Percentiles rank a stretch among this genome's conserved stretches.
phyloP scores from a whole-genome alignment of 2,797 vertebrate species.

The Prunella strophiata region DNA sequence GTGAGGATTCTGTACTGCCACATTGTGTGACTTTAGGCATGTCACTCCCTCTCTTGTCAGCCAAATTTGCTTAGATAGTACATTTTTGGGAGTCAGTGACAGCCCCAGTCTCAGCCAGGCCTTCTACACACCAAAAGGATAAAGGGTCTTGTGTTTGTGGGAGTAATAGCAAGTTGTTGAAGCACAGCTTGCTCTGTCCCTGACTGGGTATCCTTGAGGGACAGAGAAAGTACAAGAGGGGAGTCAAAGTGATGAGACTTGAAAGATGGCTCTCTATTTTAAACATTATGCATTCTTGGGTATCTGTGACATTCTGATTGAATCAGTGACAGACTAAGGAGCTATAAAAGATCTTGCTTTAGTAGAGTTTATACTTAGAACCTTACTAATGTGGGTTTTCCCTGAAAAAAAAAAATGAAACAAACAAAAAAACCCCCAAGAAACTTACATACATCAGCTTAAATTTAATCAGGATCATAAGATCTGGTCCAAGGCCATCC shows the following conservation, averaged over 20 bases:
- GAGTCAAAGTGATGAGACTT: background rate
- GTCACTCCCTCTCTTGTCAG: background rate
- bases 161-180: background rate
- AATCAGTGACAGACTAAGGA: background rate
- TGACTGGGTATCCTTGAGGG: accelerated
- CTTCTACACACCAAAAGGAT: background rate
- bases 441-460: background rate
- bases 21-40: accelerated
- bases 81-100: background rate
- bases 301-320: background rate
- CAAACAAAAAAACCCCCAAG: background rate
- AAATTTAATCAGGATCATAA: background rate
- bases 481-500: background rate
- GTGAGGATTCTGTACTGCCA: background rate
- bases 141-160: background rate
- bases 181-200: background rate
- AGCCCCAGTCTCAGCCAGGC: background rate
- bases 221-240: background rate
- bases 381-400: background rate
- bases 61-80: background rate
- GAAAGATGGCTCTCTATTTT: background rate
- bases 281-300: background rate
- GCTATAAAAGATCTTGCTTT: background rate
- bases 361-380: background rate
- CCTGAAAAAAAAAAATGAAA: background rate